These are phyloP conservation scores for Yponomeuta plumbellus DNA, from an alignment of 2,888 invertebrate genomes.

Conservation along the genomic window DNA sequence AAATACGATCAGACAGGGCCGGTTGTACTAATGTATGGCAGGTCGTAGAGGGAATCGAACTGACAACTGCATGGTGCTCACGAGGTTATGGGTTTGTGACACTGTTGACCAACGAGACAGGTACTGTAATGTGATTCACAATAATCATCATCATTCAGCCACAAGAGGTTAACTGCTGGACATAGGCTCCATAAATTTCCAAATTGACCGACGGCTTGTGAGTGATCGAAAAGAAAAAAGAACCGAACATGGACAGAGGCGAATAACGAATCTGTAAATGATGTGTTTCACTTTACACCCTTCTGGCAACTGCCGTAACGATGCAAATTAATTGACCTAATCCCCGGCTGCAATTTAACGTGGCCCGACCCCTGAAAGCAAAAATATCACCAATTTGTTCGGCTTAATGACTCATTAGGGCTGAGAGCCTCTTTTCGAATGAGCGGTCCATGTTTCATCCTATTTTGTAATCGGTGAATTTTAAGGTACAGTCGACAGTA, in stretches of 20 bases:
- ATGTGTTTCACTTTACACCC: background rate
- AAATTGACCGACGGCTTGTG: too few species aligned
- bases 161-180: too few species aligned
- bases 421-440: background rate
- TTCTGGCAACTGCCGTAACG: background rate
- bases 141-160: too few species aligned
- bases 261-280: background rate
- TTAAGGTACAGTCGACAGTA: background rate
- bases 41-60: too few species aligned
- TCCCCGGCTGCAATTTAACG: background rate
- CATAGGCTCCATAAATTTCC: too few species aligned
- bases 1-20: too few species aligned
- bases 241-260: background rate
- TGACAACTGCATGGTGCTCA: too few species aligned
- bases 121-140: too few species aligned
- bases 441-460: background rate
- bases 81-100: too few species aligned
- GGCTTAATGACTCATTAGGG: background rate
- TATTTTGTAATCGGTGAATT: background rate
- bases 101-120: too few species aligned
- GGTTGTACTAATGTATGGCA: too few species aligned
- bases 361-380: background rate
- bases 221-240: too few species aligned
- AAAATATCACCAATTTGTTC: constrained; percentile 2
- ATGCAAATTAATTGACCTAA: background rate